Conservation (phyloP, 2,888 invertebrate genomes). For the Eupelmus urozonus region DNA sequence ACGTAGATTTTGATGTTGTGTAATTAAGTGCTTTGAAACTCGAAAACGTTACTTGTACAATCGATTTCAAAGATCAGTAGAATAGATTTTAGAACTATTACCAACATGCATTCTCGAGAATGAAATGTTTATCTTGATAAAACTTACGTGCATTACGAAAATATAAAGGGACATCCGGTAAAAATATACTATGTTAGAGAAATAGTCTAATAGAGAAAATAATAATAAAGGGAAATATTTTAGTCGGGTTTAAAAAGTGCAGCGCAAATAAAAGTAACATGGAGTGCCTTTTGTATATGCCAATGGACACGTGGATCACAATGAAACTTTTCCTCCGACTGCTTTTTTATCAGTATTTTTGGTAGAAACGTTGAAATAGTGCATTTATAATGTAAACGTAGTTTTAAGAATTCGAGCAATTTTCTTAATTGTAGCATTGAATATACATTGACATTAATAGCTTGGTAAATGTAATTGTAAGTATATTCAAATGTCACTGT, state of each 20-base stretch:
- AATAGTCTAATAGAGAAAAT: no score
- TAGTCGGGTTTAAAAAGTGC: slow-evolving; percentile 30
- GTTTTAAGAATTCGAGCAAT: slow-evolving; percentile 8
- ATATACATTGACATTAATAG: background rate
- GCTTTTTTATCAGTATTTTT: slow-evolving; percentile 53
- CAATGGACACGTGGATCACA: slow-evolving; percentile 28
- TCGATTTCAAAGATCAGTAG: no score
- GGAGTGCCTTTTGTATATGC: slow-evolving; percentile 55
- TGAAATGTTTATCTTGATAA: background rate
- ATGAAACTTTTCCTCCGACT: slow-evolving; percentile 30
- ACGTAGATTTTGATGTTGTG: no score
- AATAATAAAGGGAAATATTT: slow-evolving; percentile 19
- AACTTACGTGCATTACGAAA: background rate
- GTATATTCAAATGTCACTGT: background rate
- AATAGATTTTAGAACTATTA: no score
- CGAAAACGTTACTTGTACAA: no score
- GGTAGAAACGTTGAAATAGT: slow-evolving; percentile 23
- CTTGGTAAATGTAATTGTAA: slow-evolving; percentile 1
- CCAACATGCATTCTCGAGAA: no score
- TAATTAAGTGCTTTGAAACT: no score
- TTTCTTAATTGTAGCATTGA: slow-evolving; percentile 9
- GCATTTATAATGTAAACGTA: slow-evolving; percentile 8
- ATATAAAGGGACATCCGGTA: background rate
- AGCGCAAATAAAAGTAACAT: slow-evolving; percentile 45
- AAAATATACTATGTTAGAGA: background rate